phyloP scores from a whole-genome alignment of 2,113 vertebrate genomes.

The Etheostoma cragini region DNA sequence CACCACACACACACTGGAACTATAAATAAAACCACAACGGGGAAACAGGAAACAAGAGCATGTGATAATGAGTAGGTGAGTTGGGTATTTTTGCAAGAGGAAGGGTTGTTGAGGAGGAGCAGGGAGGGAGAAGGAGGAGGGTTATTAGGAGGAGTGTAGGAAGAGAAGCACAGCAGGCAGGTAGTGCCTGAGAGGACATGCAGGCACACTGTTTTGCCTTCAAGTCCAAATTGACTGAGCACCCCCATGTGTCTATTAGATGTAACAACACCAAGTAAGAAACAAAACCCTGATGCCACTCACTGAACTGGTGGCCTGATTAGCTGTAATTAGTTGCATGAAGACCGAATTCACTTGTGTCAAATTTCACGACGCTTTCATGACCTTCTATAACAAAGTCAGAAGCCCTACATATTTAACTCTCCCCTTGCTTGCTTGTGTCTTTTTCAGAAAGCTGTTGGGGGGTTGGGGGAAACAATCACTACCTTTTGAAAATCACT shows the following conservation, averaged over 20 bases:
- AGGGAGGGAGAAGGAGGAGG: neutral
- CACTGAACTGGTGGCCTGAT: neutral
- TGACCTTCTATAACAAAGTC: neutral
- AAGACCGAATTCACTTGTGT: neutral
- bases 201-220: neutral
- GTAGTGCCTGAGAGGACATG: neutral
- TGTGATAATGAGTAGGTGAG: conserved; percentile 6
- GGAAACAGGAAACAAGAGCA: neutral
- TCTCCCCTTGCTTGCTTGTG: neutral
- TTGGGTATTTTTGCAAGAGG: neutral
- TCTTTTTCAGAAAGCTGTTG: neutral
- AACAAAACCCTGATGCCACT: neutral
- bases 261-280: conserved; percentile 23
- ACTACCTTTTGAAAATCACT: neutral
- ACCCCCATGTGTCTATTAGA: conserved; percentile 55
- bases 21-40: conserved; percentile 22
- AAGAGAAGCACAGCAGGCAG: neutral
- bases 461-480: neutral
- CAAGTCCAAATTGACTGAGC: conserved; percentile 26
- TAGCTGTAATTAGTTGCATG: neutral
- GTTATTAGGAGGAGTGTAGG: neutral
- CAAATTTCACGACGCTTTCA: neutral
- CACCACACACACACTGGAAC: neutral
- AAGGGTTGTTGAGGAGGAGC: conserved; percentile 5
- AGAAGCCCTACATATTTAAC: neutral